phyloP scores from a whole-genome alignment of 2,797 vertebrate species.

The Sparus aurata region DNA sequence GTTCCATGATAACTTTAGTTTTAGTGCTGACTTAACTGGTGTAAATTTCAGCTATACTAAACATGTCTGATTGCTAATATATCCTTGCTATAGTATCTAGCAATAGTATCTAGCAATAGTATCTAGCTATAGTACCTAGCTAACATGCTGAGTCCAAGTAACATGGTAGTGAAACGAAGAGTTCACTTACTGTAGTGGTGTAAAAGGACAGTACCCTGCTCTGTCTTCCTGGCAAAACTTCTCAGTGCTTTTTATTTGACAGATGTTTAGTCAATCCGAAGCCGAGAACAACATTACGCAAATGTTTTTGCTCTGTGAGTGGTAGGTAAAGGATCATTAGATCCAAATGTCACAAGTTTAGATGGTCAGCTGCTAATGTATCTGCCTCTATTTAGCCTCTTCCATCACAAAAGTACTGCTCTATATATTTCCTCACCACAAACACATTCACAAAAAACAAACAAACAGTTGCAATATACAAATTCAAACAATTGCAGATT shows the following conservation, averaged over 20 bases:
- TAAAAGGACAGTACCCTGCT: neutral
- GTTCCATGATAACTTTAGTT: neutral
- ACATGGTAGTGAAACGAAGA: constrained; percentile 3
- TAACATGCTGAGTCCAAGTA: neutral
- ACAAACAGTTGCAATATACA: neutral
- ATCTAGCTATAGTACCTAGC: neutral
- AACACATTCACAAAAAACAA: neutral
- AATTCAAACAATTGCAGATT: neutral
- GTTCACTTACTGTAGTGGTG: constrained; percentile 15
- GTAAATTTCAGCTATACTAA: neutral
- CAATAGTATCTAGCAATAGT: no score
- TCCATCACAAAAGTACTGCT: neutral
- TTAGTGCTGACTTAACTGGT: neutral
- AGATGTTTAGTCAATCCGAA: neutral
- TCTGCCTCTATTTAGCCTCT: neutral
- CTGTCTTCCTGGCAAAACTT: constrained; percentile 19
- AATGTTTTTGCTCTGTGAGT: neutral
- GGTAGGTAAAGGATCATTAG: neutral
- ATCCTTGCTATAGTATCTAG: neutral
- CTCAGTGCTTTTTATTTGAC: neutral
- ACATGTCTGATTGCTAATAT: neutral
- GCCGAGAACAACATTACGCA: neutral
- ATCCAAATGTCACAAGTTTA: neutral
- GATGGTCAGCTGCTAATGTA: neutral
- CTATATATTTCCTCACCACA: neutral